A percentile compares a stretch with the other conserved stretches of the same genome.
Evolutionary conservation across 2,113 vertebrate genomes (phyloP).

Genomic region (Rhinolophus sinicus): DNA sequence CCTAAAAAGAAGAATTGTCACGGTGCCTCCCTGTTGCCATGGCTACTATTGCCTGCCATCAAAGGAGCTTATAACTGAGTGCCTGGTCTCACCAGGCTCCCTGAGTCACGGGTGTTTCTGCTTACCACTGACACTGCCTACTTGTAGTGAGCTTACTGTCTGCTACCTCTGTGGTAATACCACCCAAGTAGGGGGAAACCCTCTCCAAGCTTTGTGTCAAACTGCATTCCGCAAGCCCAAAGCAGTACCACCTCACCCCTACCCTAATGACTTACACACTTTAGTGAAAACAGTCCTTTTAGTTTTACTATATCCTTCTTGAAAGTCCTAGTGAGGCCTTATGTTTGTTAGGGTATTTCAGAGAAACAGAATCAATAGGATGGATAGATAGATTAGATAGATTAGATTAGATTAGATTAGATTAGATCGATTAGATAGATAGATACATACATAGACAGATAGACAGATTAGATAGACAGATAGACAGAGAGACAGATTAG

Average conservation of each 20-base stretch:
- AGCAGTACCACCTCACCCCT: neutral
- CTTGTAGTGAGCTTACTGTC: neutral
- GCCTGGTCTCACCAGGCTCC: neutral
- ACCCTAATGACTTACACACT: neutral
- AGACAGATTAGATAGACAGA: neutral
- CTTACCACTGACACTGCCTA: neutral
- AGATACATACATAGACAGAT: neutral
- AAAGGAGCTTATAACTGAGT: neutral
- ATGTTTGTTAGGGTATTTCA: neutral
- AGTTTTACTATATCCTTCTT: neutral
- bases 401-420: neutral
- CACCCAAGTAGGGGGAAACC: neutral
- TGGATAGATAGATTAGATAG: neutral
- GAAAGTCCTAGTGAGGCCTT: neutral
- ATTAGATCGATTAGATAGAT: neutral
- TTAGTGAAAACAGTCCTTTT: slow-evolving; percentile 1
- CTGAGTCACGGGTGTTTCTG: neutral
- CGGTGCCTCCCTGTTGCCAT: slow-evolving; percentile 39
- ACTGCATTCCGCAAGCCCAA: neutral
- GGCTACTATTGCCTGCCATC: neutral
- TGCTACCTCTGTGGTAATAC: neutral
- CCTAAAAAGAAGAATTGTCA: slow-evolving; percentile 19
- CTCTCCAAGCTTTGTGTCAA: neutral
- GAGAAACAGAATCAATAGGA: neutral
- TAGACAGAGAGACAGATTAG: neutral